A percentile compares a stretch with the other conserved stretches of the same genome.
Evolutionary conservation across 1,140 invertebrate species (phyloP).

Genomic region (Neodiprion virginianus): DNA sequence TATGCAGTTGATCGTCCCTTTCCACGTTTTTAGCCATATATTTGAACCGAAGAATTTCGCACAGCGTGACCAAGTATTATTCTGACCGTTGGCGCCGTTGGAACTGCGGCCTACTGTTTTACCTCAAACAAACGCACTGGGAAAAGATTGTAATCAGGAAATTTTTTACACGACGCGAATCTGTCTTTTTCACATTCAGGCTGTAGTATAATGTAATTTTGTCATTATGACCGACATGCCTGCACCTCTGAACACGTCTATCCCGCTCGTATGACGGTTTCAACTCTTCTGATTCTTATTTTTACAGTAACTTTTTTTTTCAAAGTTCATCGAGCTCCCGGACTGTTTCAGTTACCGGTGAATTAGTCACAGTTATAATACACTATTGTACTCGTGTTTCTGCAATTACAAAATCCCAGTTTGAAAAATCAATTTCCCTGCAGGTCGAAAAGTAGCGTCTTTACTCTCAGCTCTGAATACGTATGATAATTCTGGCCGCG

Average conservation of each 20-base stretch:
- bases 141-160: neutral
- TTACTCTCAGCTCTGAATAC: too few species aligned
- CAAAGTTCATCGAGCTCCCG: slow-evolving; percentile 1
- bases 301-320: neutral
- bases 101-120: neutral
- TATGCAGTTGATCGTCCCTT: neutral
- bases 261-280: neutral
- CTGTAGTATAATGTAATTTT: neutral
- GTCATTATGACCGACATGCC: neutral
- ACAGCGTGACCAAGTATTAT: neutral
- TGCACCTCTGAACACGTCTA: neutral
- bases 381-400: too few species aligned
- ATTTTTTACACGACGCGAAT: neutral
- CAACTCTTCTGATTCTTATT: neutral
- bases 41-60: neutral
- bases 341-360: too few species aligned
- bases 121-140: neutral
- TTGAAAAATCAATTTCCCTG: too few species aligned
- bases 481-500: too few species aligned
- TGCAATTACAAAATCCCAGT: too few species aligned
- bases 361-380: too few species aligned
- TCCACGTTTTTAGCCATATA: neutral
- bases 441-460: too few species aligned
- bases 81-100: neutral
- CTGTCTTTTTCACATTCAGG: neutral